These are phyloP conservation scores for Lacerta agilis DNA, from an alignment of 2,797 vertebrate genomes.

Conservation along the genomic window DNA sequence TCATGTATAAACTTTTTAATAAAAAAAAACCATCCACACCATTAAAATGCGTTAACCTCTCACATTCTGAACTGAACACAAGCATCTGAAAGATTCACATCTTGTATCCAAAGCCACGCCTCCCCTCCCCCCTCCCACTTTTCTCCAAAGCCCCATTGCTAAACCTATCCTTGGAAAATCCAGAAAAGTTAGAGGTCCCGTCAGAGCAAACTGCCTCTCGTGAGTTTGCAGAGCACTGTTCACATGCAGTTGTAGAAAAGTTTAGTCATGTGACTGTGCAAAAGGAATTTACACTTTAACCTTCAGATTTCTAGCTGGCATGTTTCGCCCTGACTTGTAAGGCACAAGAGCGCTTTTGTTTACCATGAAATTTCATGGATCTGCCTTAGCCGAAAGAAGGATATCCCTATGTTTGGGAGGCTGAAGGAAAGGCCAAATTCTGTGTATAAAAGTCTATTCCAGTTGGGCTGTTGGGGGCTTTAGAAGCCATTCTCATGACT, in stretches of 20 bases:
- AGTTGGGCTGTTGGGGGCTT: background rate
- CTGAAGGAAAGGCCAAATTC: background rate
- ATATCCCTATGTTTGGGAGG: background rate
- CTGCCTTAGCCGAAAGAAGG: constrained; percentile 5
- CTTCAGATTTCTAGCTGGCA: constrained; percentile 16
- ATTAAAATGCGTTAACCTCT: constrained; percentile 5
- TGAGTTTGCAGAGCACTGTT: background rate
- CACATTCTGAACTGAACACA: constrained; percentile 4
- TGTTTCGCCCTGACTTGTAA: background rate
- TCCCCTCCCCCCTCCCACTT: background rate
- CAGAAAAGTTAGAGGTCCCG: background rate
- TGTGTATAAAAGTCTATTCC: background rate
- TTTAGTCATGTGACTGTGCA: background rate
- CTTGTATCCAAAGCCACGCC: background rate
- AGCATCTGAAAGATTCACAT: background rate
- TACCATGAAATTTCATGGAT: constrained; percentile 28
- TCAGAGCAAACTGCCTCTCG: background rate
- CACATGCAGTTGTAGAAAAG: background rate
- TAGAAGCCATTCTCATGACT: background rate
- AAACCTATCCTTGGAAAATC: background rate
- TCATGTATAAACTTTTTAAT: background rate
- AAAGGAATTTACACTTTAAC: constrained; percentile 44
- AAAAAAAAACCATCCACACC: background rate
- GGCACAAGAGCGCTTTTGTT: constrained; percentile 37
- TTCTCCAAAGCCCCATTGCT: background rate